Evolutionary conservation across 2,797 vertebrate genomes (phyloP).

Genomic region (Anguilla anguilla): DNA sequence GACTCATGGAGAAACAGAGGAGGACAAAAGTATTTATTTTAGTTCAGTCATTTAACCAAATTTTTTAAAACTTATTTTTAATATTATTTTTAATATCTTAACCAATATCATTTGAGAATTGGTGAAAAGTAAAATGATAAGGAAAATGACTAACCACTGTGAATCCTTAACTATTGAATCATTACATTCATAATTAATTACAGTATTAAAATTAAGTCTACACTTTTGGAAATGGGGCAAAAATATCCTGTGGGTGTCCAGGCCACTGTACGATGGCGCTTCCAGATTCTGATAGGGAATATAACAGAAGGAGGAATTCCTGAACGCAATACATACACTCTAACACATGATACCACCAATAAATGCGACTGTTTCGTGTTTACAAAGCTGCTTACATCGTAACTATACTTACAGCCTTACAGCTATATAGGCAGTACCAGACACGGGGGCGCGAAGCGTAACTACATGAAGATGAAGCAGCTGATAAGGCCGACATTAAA

Average conservation of each 20-base stretch:
- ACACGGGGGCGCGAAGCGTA: constrained; percentile 33
- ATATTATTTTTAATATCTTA: neutral
- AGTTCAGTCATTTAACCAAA: neutral
- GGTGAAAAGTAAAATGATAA: neutral
- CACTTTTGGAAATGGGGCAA: neutral
- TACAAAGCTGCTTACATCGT: neutral
- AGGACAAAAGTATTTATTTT: neutral
- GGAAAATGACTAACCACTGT: neutral
- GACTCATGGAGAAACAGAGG: neutral
- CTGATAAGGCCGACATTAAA: constrained; percentile 22
- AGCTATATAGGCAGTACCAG: constrained; percentile 14
- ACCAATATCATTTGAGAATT: neutral
- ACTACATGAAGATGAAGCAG: constrained; percentile 20
- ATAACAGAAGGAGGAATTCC: neutral
- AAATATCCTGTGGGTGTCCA: neutral
- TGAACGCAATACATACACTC: neutral
- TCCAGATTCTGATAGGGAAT: neutral
- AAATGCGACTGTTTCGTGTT: neutral
- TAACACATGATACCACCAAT: neutral
- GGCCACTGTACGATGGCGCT: neutral
- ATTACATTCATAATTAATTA: neutral
- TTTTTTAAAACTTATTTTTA: too few relatives aligned
- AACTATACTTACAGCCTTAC: neutral
- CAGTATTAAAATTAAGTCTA: neutral
- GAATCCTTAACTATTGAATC: neutral